Evolutionary conservation across 2,888 invertebrate genomes (phyloP).

Genomic region (Chalcis sispes): DNA sequence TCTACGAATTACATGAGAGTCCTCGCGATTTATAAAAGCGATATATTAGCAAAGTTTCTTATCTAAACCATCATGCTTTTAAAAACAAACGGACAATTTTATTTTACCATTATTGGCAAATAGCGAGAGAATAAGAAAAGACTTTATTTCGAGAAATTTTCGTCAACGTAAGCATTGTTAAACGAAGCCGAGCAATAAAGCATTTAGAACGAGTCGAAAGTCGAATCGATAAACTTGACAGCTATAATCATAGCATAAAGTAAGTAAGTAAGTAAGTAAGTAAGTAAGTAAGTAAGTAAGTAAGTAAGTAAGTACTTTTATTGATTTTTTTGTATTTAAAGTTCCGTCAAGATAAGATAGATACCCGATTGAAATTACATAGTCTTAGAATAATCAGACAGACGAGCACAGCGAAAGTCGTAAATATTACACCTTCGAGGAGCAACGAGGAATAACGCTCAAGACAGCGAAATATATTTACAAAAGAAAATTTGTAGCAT

Average conservation of each 20-base stretch:
- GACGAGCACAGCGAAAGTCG: slow-evolving; percentile 63
- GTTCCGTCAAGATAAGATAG: slow-evolving; percentile 4
- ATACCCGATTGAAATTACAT: slow-evolving; percentile 32
- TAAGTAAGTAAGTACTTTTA: not conserved
- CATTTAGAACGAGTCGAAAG: not conserved
- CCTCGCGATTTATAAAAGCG: not conserved
- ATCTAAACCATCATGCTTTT: not conserved
- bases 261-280: too few relatives aligned
- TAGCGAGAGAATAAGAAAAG: not conserved
- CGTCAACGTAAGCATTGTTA: not conserved
- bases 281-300: too few relatives aligned
- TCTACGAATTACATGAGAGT: slow-evolving; percentile 10
- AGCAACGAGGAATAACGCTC: slow-evolving; percentile 32
- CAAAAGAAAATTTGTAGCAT: slow-evolving; percentile 32
- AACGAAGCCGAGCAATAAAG: not conserved
- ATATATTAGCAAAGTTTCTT: not conserved
- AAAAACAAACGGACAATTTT: not conserved
- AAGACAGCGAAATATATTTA: slow-evolving; percentile 50
- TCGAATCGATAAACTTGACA: not conserved
- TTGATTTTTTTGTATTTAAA: too few relatives aligned
- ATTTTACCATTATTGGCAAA: slow-evolving; percentile 1
- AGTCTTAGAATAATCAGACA: slow-evolving; percentile 59
- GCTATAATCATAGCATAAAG: too few relatives aligned
- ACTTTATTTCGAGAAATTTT: too few relatives aligned
- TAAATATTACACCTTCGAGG: slow-evolving; percentile 52